phyloP scores from a whole-genome alignment of 2,797 vertebrate genomes.

The Lepilemur septentrionalis region DNA sequence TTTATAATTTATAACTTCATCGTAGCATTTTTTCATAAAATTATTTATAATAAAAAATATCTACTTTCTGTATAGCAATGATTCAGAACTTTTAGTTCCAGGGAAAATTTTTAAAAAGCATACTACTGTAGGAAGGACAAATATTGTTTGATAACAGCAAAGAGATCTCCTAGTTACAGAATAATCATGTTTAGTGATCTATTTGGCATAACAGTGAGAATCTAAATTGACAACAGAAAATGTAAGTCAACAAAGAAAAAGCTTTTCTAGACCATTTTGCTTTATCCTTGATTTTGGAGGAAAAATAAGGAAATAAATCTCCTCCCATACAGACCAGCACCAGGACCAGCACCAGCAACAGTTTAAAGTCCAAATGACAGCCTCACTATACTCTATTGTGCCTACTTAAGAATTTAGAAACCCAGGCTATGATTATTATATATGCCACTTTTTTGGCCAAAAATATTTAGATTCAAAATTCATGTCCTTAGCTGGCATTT shows the following conservation, averaged over 20 bases:
- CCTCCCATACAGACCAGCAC: no score
- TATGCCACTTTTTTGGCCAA: not conserved
- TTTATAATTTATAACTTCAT: not conserved
- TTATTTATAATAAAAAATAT: conserved; percentile 8
- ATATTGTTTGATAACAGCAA: not conserved
- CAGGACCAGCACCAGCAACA: not conserved
- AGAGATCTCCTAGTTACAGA: not conserved
- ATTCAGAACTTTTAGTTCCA: not conserved
- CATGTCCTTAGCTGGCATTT: not conserved
- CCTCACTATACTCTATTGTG: not conserved
- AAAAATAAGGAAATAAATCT: conserved; percentile 54
- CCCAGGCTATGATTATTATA: not conserved
- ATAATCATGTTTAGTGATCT: conserved; percentile 19
- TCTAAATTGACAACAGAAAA: conserved; percentile 43
- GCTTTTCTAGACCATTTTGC: not conserved
- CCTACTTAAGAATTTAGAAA: not conserved
- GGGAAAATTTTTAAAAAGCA: not conserved
- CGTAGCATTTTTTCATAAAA: not conserved
- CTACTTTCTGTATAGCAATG: not conserved
- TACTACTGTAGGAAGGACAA: not conserved
- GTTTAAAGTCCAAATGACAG: not conserved
- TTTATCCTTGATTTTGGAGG: conserved; percentile 37
- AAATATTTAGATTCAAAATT: conserved; percentile 5
- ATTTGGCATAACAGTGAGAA: conserved; percentile 13
- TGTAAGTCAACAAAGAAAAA: not conserved